These are phyloP conservation scores for Synanthedon tipuliformis DNA, from an alignment of 2,888 invertebrate genomes.

Conservation along the genomic window DNA sequence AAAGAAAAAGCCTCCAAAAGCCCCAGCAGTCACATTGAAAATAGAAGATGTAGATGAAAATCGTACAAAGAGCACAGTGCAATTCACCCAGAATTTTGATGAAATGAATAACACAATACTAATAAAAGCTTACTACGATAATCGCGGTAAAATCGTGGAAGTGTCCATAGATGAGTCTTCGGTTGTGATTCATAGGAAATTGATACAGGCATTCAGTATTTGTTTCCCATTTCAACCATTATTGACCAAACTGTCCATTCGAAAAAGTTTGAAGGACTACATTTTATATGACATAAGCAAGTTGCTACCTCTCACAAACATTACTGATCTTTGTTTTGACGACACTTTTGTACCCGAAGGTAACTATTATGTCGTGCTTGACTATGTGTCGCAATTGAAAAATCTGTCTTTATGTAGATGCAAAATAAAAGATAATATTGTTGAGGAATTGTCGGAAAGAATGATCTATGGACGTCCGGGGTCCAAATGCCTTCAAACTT, in stretches of 20 bases:
- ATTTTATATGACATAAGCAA: conserved; percentile 25
- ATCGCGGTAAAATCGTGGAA: conserved; percentile 19
- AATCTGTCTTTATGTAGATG: conserved; percentile 35
- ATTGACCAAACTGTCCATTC: conserved; percentile 23
- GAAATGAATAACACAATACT: conserved; percentile 5
- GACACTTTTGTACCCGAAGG: conserved; percentile 22
- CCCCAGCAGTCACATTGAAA: too few species aligned
- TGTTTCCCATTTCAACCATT: conserved; percentile 29
- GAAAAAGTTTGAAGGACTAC: conserved; percentile 13
- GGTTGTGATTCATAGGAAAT: conserved; percentile 14
- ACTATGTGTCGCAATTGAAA: conserved; percentile 21
- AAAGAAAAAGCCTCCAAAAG: too few species aligned
- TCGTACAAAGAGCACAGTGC: background rate
- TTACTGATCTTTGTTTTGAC: conserved; percentile 38
- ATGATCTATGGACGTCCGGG: conserved; percentile 16
- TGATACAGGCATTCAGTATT: conserved; percentile 25
- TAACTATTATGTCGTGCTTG: conserved; percentile 27
- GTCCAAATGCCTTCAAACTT: conserved; percentile 15
- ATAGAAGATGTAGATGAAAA: too few species aligned
- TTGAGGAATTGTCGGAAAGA: conserved; percentile 20
- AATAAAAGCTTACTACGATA: conserved; percentile 25
- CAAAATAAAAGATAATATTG: conserved; percentile 21
- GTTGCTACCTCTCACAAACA: conserved; percentile 27
- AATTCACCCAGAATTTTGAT: background rate
- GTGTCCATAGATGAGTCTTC: conserved; percentile 18